Evolutionary conservation across 2,113 vertebrate species (phyloP).

Genomic region (Recurvirostra avosetta): DNA sequence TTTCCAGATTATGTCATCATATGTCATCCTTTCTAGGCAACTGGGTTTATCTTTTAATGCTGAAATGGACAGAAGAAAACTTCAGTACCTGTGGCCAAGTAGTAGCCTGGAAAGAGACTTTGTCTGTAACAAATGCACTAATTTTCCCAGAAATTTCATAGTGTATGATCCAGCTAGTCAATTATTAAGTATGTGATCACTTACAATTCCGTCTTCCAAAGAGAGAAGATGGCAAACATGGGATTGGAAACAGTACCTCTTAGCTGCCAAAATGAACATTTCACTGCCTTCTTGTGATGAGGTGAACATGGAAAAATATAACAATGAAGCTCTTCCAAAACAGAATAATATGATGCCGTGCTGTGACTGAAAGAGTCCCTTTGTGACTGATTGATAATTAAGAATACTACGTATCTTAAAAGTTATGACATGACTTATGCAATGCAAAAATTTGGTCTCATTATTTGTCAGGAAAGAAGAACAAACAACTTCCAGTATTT

Average conservation of each 20-base stretch:
- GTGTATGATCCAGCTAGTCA: not conserved
- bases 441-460: not conserved
- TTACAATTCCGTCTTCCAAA: not conserved
- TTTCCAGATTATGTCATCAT: not conserved
- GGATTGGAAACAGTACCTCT: not conserved
- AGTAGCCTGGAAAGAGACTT: not conserved
- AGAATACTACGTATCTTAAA: not conserved
- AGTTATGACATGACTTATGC: not conserved
- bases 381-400: not conserved
- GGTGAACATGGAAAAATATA: not conserved
- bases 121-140: not conserved
- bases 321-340: not conserved
- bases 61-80: not conserved
- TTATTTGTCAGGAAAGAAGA: not conserved
- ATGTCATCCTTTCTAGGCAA: not conserved
- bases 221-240: not conserved
- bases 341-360: not conserved
- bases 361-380: not conserved
- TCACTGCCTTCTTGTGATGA: not conserved
- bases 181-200: not conserved
- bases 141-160: not conserved
- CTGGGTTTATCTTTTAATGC: not conserved
- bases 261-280: not conserved
- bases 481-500: not conserved
- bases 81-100: rapidly evolving